A percentile compares a stretch with the other conserved stretches of the same genome.
phyloP scores from a whole-genome alignment of 1,140 invertebrate genomes.

The Marisa cornuarietis region DNA sequence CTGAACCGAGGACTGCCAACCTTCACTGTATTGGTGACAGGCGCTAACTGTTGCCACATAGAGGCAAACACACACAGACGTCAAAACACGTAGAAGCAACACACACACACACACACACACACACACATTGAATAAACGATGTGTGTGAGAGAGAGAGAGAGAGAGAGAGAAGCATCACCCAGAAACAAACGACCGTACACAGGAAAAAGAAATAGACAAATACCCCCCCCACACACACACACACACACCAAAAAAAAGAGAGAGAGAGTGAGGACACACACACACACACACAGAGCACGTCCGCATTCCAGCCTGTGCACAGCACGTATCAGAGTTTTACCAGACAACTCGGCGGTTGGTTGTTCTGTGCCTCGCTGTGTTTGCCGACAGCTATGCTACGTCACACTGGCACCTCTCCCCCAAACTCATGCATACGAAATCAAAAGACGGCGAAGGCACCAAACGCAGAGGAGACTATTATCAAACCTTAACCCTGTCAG shows the following conservation, averaged over 20 bases:
- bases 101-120: not conserved
- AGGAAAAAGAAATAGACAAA: not conserved
- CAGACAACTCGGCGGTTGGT: not conserved
- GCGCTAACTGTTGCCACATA: too few species aligned
- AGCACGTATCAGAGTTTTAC: not conserved
- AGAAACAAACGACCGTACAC: not conserved
- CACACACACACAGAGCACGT: too few species aligned
- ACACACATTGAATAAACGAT: not conserved
- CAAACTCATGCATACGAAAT: not conserved
- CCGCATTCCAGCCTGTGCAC: not conserved
- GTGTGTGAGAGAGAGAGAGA: not conserved
- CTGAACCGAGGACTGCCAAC: too few species aligned
- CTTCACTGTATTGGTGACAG: too few species aligned
- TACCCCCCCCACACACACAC: too few species aligned
- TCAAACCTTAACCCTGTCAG: conserved; percentile 14
- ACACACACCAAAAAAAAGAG: too few species aligned
- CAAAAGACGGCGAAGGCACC: not conserved
- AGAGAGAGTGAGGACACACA: too few species aligned
- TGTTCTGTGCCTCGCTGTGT: not conserved
- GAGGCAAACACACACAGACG: conserved; percentile 5
- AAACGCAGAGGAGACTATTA: conserved; percentile 7
- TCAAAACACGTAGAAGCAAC: not conserved
- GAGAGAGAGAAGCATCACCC: not conserved
- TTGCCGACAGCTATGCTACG: not conserved
- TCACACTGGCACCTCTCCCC: not conserved